A percentile compares a stretch with the other conserved stretches of the same genome.
These are phyloP conservation scores for Hemitrygon akajei DNA, from an alignment of 2,797 vertebrate species.

Conservation along the genomic window DNA sequence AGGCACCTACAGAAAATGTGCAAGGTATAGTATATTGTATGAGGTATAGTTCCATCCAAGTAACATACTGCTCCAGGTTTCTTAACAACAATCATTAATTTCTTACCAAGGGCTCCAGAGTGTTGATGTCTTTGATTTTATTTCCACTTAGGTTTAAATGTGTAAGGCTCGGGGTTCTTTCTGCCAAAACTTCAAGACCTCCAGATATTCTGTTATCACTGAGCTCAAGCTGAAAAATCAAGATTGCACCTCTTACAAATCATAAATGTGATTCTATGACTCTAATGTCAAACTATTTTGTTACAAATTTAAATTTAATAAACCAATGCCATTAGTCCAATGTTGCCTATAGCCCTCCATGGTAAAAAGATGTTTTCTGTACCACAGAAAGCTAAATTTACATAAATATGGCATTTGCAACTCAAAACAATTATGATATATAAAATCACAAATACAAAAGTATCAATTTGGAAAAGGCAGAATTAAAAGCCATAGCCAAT, in stretches of 20 bases:
- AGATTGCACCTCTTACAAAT: background rate
- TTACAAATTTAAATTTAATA: background rate
- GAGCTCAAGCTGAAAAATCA: conserved; percentile 50
- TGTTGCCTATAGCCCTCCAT: background rate
- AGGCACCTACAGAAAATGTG: background rate
- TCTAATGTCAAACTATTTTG: background rate
- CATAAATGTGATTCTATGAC: background rate
- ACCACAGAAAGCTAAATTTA: background rate
- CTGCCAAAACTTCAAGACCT: conserved; percentile 54
- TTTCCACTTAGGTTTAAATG: conserved; percentile 55
- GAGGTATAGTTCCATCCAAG: background rate
- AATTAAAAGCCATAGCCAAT: background rate
- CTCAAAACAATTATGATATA: background rate
- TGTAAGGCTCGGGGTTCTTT: conserved; percentile 52
- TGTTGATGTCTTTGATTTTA: conserved; percentile 57
- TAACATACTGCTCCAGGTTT: background rate
- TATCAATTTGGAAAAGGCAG: background rate
- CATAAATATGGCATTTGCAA: background rate
- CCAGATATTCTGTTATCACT: conserved; percentile 54
- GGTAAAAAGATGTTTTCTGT: background rate
- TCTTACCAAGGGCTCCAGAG: conserved; percentile 56
- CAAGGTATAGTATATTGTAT: background rate
- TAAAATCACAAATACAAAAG: background rate
- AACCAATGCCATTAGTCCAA: background rate
- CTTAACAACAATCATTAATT: background rate